Evolutionary conservation across 2,797 vertebrate genomes (phyloP).

Genomic region (Myotis daubentonii): DNA sequence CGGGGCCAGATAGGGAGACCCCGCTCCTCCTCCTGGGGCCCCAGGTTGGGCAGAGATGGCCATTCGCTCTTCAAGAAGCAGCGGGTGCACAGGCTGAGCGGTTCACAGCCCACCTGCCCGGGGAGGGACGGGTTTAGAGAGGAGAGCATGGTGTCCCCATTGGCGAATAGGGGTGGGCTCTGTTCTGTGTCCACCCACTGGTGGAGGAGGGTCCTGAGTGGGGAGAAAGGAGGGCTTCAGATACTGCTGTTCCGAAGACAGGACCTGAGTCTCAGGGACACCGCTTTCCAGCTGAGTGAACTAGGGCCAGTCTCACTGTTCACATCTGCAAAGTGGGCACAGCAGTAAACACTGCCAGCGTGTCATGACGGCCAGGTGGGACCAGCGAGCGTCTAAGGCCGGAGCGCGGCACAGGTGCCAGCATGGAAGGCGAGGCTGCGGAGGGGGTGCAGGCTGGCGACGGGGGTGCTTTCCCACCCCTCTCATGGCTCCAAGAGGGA

Average conservation of each 20-base stretch:
- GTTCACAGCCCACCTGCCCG: background rate
- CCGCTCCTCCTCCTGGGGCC: background rate
- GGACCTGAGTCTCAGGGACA: background rate
- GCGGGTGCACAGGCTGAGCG: no score
- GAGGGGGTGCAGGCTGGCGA: background rate
- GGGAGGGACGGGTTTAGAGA: background rate
- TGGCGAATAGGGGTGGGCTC: background rate
- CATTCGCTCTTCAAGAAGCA: background rate
- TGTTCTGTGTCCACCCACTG: background rate
- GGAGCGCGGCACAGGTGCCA: no score
- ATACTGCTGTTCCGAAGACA: background rate
- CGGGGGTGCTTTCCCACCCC: background rate
- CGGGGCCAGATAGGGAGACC: background rate
- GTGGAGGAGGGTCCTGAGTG: background rate
- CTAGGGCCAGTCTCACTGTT: background rate
- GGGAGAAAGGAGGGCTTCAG: background rate
- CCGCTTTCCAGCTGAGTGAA: background rate
- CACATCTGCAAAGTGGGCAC: background rate
- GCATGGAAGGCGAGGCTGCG: background rate
- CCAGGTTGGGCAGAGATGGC: no score
- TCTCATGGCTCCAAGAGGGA: background rate
- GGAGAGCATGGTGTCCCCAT: background rate
- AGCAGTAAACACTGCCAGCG: background rate
- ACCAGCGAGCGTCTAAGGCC: accelerated
- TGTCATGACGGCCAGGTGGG: background rate